Conservation (phyloP, 2,888 invertebrate species). For the Phasia obesa region DNA sequence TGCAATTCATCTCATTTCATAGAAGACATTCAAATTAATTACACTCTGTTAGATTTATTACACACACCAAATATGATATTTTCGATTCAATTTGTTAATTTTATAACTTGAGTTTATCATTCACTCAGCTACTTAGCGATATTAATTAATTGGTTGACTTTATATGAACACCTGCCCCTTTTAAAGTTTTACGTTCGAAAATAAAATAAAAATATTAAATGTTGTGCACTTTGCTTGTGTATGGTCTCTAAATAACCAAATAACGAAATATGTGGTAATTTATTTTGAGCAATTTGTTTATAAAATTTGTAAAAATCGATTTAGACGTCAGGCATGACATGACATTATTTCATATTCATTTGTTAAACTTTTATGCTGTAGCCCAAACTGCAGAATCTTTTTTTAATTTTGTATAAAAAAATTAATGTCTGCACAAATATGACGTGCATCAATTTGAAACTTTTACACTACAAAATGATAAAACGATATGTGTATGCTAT, state of each 20-base stretch:
- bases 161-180: slow-evolving; percentile 4
- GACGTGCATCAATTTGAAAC: slow-evolving; percentile 10
- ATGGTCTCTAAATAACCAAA: neutral
- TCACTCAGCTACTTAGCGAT: slow-evolving; percentile 11
- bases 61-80: slow-evolving; percentile 22
- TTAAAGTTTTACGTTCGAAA: neutral
- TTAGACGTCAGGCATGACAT: slow-evolving; percentile 2
- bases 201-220: neutral
- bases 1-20: slow-evolving; percentile 13
- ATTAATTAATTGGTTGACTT: slow-evolving; percentile 17
- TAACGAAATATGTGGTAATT: neutral
- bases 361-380: too few species aligned
- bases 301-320: slow-evolving; percentile 24
- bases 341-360: neutral
- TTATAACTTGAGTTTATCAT: slow-evolving; percentile 17
- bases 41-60: slow-evolving; percentile 18
- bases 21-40: slow-evolving; percentile 18
- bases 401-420: neutral
- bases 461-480: neutral
- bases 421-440: neutral
- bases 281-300: neutral
- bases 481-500: slow-evolving; percentile 7
- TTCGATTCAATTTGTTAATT: slow-evolving; percentile 26
- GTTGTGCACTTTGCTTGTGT: neutral
- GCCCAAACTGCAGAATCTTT: neutral